Conservation (phyloP, 2,888 invertebrate species). For the Athalia circularis region DNA sequence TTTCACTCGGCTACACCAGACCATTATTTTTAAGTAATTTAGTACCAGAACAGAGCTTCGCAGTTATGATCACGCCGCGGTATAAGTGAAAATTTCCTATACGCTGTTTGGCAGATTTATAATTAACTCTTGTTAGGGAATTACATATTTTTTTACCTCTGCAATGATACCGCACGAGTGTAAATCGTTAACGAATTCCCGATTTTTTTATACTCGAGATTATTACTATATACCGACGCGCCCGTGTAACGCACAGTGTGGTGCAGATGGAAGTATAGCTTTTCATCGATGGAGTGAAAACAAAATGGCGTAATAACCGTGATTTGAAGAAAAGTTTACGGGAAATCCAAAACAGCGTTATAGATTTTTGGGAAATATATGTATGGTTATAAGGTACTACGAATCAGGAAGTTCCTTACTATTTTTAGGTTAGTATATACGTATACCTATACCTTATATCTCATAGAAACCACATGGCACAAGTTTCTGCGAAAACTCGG, state of each 20-base stretch:
- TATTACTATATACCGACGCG: too few species aligned
- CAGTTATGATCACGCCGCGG: conserved; percentile 16
- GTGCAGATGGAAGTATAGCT: too few species aligned
- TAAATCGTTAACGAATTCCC: too few species aligned
- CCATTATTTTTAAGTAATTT: conserved; percentile 24
- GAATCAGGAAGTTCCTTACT: background rate
- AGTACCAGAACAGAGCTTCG: background rate
- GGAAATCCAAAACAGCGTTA: conserved; percentile 32
- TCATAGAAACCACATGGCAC: conserved; percentile 1
- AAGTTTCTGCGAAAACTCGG: background rate
- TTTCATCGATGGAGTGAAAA: background rate
- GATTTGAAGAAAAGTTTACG: conserved; percentile 11
- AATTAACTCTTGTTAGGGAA: too few species aligned
- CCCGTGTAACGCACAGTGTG: too few species aligned
- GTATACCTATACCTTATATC: too few species aligned
- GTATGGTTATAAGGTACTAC: background rate
- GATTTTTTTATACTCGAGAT: too few species aligned
- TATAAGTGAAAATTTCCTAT: background rate
- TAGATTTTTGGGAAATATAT: too few species aligned
- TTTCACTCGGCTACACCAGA: conserved; percentile 7
- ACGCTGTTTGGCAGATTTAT: too few species aligned
- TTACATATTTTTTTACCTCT: too few species aligned
- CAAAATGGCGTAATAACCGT: conserved; percentile 20
- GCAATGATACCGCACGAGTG: too few species aligned
- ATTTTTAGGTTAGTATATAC: too few species aligned